These are phyloP conservation scores for Aulostomus chinensis DNA, from an alignment of 2,797 vertebrate species.

Conservation along the genomic window DNA sequence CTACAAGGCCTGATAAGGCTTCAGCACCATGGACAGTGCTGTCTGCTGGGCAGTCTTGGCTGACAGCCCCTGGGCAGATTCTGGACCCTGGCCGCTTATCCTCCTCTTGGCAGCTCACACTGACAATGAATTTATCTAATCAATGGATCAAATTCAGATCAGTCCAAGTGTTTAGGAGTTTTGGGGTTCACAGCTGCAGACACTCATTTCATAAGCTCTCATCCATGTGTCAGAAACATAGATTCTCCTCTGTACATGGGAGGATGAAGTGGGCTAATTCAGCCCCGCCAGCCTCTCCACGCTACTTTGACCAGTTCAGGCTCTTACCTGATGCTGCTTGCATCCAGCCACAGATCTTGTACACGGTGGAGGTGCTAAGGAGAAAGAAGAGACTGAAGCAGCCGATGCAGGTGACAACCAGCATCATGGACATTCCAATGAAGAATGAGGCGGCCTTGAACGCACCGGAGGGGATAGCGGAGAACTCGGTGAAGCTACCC, in stretches of 20 bases:
- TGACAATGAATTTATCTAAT: conserved; percentile 14
- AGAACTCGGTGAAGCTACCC: conserved; percentile 95
- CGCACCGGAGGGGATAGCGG: conserved; percentile 89
- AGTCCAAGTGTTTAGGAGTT: not conserved
- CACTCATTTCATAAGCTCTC: too few relatives aligned
- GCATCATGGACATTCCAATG: conserved; percentile 96
- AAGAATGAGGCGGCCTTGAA: conserved; percentile 98
- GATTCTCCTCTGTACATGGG: too few relatives aligned
- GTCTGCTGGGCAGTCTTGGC: conserved; percentile 1
- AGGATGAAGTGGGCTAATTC: too few relatives aligned
- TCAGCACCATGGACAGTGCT: conserved; percentile 61
- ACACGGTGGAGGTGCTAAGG: conserved; percentile 96
- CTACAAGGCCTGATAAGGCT: too few relatives aligned
- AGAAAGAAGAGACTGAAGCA: conserved; percentile 98
- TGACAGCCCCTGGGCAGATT: too few relatives aligned
- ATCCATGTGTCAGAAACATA: too few relatives aligned
- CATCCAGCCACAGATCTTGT: conserved; percentile 99
- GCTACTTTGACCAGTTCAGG: not conserved
- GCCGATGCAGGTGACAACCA: conserved; percentile 91
- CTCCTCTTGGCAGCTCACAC: conserved; percentile 1
- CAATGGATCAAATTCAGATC: conserved; percentile 16
- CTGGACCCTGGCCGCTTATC: conserved; percentile 11
- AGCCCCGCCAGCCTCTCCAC: not conserved
- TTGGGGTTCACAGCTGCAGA: not conserved
- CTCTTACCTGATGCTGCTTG: conserved; percentile 90